Evolutionary conservation across 2,888 invertebrate species (phyloP).

Genomic region (Microctonus hyperodae): DNA sequence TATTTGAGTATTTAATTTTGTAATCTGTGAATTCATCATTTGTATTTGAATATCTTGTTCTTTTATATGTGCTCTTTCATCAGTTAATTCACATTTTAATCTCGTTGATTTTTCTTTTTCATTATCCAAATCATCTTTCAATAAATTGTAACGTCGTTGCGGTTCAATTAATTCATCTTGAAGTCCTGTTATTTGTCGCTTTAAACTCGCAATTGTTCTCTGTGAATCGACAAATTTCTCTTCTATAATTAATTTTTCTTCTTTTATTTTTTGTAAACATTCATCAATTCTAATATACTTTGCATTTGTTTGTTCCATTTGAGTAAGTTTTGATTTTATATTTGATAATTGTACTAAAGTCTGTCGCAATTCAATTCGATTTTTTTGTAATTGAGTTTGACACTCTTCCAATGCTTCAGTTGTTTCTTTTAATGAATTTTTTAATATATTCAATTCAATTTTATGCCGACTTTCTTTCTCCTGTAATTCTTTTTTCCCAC

Average conservation of each 20-base stretch:
- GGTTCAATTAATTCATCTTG: conserved; percentile 56
- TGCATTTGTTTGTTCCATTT: conserved; percentile 43
- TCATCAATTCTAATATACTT: conserved; percentile 47
- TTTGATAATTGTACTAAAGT: conserved; percentile 42
- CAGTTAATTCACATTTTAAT: conserved; percentile 49
- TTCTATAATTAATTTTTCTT: conserved; percentile 50
- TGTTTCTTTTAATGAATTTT: conserved; percentile 50
- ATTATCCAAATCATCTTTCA: conserved; percentile 52
- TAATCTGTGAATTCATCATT: conserved; percentile 48
- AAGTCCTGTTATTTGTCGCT: conserved; percentile 48
- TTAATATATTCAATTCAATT: conserved; percentile 49
- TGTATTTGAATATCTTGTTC: conserved; percentile 51
- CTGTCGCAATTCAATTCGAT: conserved; percentile 47
- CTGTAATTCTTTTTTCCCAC: conserved; percentile 46
- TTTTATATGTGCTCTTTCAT: conserved; percentile 46
- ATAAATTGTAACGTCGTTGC: conserved; percentile 50
- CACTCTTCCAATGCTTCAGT: conserved; percentile 52
- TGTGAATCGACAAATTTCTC: conserved; percentile 49
- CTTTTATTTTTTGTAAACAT: conserved; percentile 46
- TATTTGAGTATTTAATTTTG: conserved; percentile 47
- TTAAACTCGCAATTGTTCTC: conserved; percentile 46
- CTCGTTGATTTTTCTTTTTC: conserved; percentile 48
- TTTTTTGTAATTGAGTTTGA: conserved; percentile 51
- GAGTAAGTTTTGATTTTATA: conserved; percentile 44
- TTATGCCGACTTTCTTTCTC: conserved; percentile 50